Evolutionary conservation across 1,140 invertebrate species (phyloP).

Genomic region (Luehdorfia chinensis): DNA sequence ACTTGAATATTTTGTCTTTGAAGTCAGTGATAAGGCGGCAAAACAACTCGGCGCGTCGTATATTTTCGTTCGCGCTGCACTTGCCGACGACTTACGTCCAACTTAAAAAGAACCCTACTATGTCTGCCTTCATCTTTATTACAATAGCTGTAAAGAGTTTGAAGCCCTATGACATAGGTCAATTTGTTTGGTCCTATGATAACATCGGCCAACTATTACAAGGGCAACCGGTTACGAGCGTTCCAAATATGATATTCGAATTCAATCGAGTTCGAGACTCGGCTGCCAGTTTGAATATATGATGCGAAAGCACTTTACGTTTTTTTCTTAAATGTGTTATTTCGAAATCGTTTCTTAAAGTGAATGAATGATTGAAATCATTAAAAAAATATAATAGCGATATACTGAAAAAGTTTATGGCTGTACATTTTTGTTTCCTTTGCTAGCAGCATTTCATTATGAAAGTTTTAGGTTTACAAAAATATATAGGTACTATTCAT

Average conservation of each 20-base stretch:
- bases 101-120: constrained; percentile 41
- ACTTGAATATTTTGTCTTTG: too few relatives aligned
- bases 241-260: constrained; percentile 72
- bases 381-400: too few relatives aligned
- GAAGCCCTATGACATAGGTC: constrained; percentile 43
- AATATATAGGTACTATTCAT: too few relatives aligned
- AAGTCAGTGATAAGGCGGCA: constrained; percentile 70
- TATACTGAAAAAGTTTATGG: too few relatives aligned
- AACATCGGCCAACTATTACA: constrained; percentile 76
- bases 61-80: constrained; percentile 75
- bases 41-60: constrained; percentile 72
- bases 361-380: too few relatives aligned
- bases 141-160: constrained; percentile 25
- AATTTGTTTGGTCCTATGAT: constrained; percentile 50
- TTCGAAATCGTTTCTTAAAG: too few relatives aligned
- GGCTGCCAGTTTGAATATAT: too few relatives aligned
- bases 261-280: constrained; percentile 35
- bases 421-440: too few relatives aligned
- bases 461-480: too few relatives aligned
- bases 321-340: too few relatives aligned
- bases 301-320: too few relatives aligned
- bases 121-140: constrained; percentile 33
- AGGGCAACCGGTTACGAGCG: constrained; percentile 71
- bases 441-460: too few relatives aligned
- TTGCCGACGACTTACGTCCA: constrained; percentile 67